Conservation (phyloP, 2,888 invertebrate species). For the Agonopterix heracliana region DNA sequence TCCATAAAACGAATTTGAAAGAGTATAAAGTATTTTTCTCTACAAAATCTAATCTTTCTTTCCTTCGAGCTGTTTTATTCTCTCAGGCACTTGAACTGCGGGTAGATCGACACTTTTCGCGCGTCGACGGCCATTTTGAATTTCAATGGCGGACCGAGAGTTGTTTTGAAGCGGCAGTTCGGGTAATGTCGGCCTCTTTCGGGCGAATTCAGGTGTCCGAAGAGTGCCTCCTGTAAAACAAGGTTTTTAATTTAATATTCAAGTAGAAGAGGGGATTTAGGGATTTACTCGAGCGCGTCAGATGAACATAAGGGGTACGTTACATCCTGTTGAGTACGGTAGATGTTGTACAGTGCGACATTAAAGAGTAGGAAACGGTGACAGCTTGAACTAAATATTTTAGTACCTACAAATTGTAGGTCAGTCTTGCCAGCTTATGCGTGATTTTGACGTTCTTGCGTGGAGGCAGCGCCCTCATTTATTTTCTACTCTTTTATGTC, state of each 20-base stretch:
- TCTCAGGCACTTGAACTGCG: slow-evolving; percentile 63
- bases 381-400: no score
- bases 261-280: no score
- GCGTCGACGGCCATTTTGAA: slow-evolving; percentile 53
- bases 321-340: no score
- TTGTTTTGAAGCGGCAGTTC: slow-evolving; percentile 41
- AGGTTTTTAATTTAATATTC: not conserved
- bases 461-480: no score
- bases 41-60: slow-evolving; percentile 23
- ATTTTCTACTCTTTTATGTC: no score
- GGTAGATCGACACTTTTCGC: slow-evolving; percentile 66
- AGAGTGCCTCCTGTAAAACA: slow-evolving; percentile 40
- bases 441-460: no score
- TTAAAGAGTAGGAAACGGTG: no score
- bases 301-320: no score
- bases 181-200: slow-evolving; percentile 51
- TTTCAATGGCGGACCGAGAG: slow-evolving; percentile 27
- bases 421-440: no score
- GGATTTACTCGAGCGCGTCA: no score
- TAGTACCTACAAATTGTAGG: no score
- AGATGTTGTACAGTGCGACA: no score
- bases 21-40: slow-evolving; percentile 43
- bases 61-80: slow-evolving; percentile 60
- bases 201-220: slow-evolving; percentile 43
- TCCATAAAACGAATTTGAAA: slow-evolving; percentile 39